A percentile compares a stretch with the other conserved stretches of the same genome.
Evolutionary conservation across 2,797 vertebrate genomes (phyloP).

Genomic region (Enteromius afrohamiltoni): DNA sequence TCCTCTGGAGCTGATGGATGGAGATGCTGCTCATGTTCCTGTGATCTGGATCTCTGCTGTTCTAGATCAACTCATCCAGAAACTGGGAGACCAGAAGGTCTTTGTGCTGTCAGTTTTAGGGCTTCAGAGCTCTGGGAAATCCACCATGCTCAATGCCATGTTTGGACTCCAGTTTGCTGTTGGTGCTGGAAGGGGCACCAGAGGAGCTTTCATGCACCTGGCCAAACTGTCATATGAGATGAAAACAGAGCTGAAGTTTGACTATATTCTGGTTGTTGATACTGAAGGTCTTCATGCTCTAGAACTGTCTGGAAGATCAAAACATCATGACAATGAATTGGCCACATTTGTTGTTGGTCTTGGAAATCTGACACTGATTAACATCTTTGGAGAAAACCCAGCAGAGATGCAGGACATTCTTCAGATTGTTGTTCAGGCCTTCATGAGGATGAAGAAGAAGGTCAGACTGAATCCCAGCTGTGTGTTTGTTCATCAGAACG

Average conservation of each 20-base stretch:
- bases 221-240: background rate
- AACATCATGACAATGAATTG: background rate
- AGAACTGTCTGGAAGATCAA: background rate
- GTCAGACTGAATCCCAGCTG: background rate
- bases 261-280: background rate
- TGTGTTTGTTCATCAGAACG: background rate
- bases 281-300: background rate
- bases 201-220: constrained; percentile 1
- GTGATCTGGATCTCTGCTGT: constrained; percentile 27
- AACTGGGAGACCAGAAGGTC: constrained; percentile 48
- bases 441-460: background rate
- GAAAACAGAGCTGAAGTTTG: background rate
- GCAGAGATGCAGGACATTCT: background rate
- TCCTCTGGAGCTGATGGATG: background rate
- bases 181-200: background rate
- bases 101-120: constrained; percentile 75
- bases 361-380: background rate
- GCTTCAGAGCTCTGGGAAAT: background rate
- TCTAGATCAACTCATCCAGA: background rate
- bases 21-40: background rate
- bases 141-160: background rate
- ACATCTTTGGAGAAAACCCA: background rate
- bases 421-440: background rate
- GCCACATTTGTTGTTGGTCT: background rate
- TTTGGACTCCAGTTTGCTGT: background rate